Conservation (phyloP, 1,140 invertebrate species). For the Panagrolaimus sp. region DNA sequence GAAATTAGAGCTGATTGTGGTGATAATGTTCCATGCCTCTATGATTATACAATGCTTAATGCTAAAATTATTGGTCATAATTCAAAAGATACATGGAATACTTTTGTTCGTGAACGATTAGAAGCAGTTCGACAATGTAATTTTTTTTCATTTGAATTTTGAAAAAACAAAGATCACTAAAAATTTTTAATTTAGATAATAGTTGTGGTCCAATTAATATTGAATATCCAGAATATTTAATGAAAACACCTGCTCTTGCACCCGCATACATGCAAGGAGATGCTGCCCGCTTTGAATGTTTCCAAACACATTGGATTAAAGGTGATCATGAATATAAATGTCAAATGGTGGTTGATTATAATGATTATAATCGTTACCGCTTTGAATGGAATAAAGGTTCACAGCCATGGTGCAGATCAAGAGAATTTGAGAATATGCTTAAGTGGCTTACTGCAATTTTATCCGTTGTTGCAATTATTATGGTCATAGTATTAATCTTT, state of each 20-base stretch:
- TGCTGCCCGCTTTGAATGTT: conserved; percentile 56
- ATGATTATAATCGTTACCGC: conserved; percentile 44
- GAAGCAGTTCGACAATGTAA: conserved; percentile 53
- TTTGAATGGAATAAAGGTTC: conserved; percentile 58
- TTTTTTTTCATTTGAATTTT: neutral
- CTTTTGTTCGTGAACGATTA: conserved; percentile 41
- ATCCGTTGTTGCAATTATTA: conserved; percentile 11
- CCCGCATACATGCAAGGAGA: conserved; percentile 54
- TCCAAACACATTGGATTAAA: conserved; percentile 57
- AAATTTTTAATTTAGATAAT: conserved; percentile 53
- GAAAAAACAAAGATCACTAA: conserved; percentile 25
- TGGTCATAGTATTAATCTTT: conserved; percentile 40
- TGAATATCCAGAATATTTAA: conserved; percentile 57
- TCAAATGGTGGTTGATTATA: conserved; percentile 44
- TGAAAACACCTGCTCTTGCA: conserved; percentile 51
- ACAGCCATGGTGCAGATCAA: conserved; percentile 43
- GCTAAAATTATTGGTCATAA: conserved; percentile 52
- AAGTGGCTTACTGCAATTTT: conserved; percentile 32
- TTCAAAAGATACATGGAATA: conserved; percentile 46
- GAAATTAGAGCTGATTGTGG: conserved; percentile 50
- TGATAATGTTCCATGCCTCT: conserved; percentile 54
- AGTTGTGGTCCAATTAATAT: conserved; percentile 58
- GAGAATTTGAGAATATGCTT: conserved; percentile 12
- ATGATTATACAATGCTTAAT: conserved; percentile 52
- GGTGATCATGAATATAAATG: conserved; percentile 57